Base-by-base conservation (phyloP, 53 echinoderm and acorn worm species). In the Crossaster papposus region DNA sequence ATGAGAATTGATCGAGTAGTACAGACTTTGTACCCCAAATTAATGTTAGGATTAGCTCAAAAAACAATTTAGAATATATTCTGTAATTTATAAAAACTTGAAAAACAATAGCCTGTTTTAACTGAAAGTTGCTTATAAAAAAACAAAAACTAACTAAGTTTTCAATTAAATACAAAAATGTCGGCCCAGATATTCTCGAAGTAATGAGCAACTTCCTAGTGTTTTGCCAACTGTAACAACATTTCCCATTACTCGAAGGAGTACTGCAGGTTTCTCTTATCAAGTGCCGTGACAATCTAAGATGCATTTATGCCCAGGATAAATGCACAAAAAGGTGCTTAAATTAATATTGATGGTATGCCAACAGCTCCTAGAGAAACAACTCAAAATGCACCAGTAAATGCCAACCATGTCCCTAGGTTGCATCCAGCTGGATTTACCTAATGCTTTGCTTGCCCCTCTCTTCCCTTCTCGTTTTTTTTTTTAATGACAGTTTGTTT, bases 301-400 rank as follows among this genome's bases (percentile, higher is more conserved):
- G 77, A 34, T 87, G 76, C 87, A 76, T 77, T 87, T 76, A 76
- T 75, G 76, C 75, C 53, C 76, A 14, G 23, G 87, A 74, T 58
- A 87, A 31, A 58, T 20, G 58, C 78, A n/a, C 34, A 87, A 87
- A n/a, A 74, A 75, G 75, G 87, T 34, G 72, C 85, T 31, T 77
- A 87, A 87, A 87, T 87, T 87, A 87, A 87, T 87, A 87, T 58
- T 87, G 87, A 87, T 87, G 75, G 55, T n/a, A 35, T 32, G 75
- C 55, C 74, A 33, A 8, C 14, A 77, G 76, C 87, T 36, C 2
- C 2, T 58, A 20, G 58, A 58, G 58, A 20, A 17, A 58, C n/a
- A 58, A 20, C 15, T 20, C 17, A 35, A 77, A 72, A 54, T 77
- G 62, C 75, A 76, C 62, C 87, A 87, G 62, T 87, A 76, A 75